Evolutionary conservation across 2,797 vertebrate genomes (phyloP), one percentile per base, ranked within the genome.

Genomic region (Pyrocephalus nanus): DNA sequence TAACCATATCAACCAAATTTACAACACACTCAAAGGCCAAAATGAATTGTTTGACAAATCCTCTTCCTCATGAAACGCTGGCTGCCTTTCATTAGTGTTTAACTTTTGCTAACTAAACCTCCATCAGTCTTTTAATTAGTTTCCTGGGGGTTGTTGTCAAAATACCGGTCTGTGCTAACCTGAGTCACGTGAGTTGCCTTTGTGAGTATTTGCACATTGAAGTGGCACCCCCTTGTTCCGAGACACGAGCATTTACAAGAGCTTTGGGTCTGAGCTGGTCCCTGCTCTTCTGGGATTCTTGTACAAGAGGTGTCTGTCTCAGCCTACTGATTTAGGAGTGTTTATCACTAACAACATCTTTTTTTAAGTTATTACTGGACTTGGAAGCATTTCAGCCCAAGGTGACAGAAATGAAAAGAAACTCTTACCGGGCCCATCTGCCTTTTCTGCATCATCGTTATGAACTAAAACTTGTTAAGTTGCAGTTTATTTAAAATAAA

Each of bases 71-170:
- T 16, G 7, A 70, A 95, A 87, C 0, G 4, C n/a, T 80, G 70
- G 25, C 79, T 76, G 57, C 45, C 45, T 88, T 93, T 85, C 64
- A 71, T 67, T 36, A 15, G n/a, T 6, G 22, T 79, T 84, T 74
- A 81, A 89, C 74, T 95, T 95, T 42, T 67, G 23, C 71, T 88
- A 76, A 89, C 74, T 67, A 91, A 96, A 85, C 21, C 36, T 71
- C 58, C 64, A 79, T 76, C 77, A 79, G 29, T 20, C 60, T 74
- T 91, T 50, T 67, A 80, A 90, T 90, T 79, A 79, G 57, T 76
- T 95, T 90, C 66, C 88, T 55, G 71, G 51, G 6, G 60, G 26
- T 47, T 91, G 62, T 90, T 94, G 67, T 73, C 83, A 95, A 82
- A 95, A 91, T 73, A 93, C 32, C 83, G 70, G 17, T 30, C 83